Evolutionary conservation across 2,113 vertebrate genomes (phyloP).

Genomic region (Emydura subglobosa): DNA sequence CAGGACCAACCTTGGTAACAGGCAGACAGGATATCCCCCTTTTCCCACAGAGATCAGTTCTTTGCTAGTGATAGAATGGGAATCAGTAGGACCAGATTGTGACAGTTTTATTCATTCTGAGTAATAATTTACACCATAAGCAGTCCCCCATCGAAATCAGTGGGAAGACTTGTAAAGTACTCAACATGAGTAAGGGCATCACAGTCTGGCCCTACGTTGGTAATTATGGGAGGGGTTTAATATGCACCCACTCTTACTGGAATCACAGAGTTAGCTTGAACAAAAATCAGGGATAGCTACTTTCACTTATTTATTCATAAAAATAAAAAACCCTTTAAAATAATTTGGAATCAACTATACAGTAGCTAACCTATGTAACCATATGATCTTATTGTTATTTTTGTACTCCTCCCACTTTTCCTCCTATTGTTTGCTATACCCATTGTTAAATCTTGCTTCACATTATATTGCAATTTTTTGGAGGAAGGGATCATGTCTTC

Average conservation of each 20-base stretch:
- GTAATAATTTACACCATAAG: neutral
- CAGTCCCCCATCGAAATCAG: neutral
- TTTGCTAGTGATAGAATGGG: neutral
- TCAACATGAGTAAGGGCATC: neutral
- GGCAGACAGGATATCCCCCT: neutral
- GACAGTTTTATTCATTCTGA: neutral
- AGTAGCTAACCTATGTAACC: neutral
- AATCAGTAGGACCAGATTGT: neutral
- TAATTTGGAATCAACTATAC: neutral
- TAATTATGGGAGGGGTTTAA: neutral
- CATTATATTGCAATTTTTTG: neutral
- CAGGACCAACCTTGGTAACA: neutral
- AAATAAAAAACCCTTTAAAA: neutral
- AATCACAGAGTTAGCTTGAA: neutral
- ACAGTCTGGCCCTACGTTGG: neutral
- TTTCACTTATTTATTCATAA: neutral
- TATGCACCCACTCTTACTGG: neutral
- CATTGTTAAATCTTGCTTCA: neutral
- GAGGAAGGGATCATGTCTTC: neutral
- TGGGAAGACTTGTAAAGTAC: neutral
- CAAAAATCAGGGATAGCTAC: neutral
- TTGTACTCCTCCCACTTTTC: neutral
- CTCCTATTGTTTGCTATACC: neutral
- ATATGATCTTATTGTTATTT: neutral
- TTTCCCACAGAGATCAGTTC: neutral